Conservation (phyloP, 2,113 vertebrate species). For the Circaetus gallicus region DNA sequence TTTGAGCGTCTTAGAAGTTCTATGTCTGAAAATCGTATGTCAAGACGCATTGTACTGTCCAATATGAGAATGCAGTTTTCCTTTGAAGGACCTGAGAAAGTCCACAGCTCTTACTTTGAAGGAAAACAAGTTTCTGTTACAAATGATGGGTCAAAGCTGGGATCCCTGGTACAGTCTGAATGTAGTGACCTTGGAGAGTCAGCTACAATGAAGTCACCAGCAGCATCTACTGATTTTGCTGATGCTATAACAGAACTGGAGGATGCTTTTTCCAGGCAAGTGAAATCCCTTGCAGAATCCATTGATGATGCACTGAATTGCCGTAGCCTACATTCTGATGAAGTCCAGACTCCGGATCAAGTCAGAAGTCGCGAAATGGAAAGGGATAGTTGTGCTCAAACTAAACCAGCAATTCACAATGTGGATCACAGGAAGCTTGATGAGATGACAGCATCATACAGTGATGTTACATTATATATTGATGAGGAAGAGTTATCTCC, state of each 20-base stretch:
- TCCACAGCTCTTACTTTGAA: slow-evolving; percentile 96
- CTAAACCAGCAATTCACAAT: slow-evolving; percentile 73
- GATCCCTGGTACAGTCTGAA: slow-evolving; percentile 81
- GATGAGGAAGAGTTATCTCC: slow-evolving; percentile 96
- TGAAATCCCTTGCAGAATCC: slow-evolving; percentile 94
- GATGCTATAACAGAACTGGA: slow-evolving; percentile 96
- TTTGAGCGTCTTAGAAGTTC: slow-evolving; percentile 96
- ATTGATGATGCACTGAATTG: slow-evolving; percentile 96
- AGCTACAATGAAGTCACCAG: slow-evolving; percentile 79
- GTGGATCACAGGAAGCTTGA: slow-evolving; percentile 85
- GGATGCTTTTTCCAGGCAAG: slow-evolving; percentile 94
- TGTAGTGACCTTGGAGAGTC: slow-evolving; percentile 79
- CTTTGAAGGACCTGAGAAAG: slow-evolving; percentile 96
- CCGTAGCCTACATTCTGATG: slow-evolving; percentile 88
- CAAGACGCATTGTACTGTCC: slow-evolving; percentile 94
- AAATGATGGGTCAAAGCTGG: slow-evolving; percentile 83
- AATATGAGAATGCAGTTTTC: slow-evolving; percentile 99
- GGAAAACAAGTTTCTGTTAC: slow-evolving; percentile 92
- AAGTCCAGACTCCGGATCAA: slow-evolving; percentile 71
- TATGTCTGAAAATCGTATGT: slow-evolving; percentile 99
- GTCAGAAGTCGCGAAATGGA: slow-evolving; percentile 77
- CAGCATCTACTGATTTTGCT: slow-evolving; percentile 82
- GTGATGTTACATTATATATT: slow-evolving; percentile 94
- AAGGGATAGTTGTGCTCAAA: slow-evolving; percentile 74
- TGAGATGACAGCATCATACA: slow-evolving; percentile 95